Base-by-base conservation (phyloP, 92 coral and sea anemone species). In the Muricea muricata region DNA sequence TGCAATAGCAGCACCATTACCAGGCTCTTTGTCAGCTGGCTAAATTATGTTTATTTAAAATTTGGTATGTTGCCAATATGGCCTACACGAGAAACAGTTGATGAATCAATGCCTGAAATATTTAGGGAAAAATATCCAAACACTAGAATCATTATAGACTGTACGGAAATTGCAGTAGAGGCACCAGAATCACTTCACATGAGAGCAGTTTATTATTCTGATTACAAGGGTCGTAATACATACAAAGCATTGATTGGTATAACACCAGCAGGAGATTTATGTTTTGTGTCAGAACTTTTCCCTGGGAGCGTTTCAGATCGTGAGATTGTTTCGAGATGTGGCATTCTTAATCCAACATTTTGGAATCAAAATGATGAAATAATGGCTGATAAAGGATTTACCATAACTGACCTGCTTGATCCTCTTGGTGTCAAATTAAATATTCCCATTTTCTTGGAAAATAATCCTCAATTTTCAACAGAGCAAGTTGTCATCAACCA, bases 211-310 rank as follows among this genome's bases (percentile, higher is more conserved):
- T 79, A 37, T 31, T 90, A 85, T 66, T 90, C 93, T 12, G 85
- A 86, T 83, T 90, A 90, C 52, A 90, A 90, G 84, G 85, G 86
- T 30, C 93, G 86, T 72, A 86, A 80, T 79, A 90, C 87, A 12
- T 73, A 58, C 66, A 87, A 90, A 39, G 91, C 85, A 14, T 39
- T 90, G 72, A 58, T 90, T 45, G 84, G 81, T 2, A 90, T 90
- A 29, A 77, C 89, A n/a, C n/a, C n/a, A n/a, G n/a, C 89, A 31
- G 91, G 93, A 21, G 65, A 80, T 54, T 69, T 88, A 28, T 74
- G 70, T 28, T 87, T 82, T 60, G 45, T 89, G 15, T 89, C 92
- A 11, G 85, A 88, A 41, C 81, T 86, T n/a, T n/a, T n/a, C n/a
- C n/a, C n/a, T n/a, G n/a, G n/a, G n/a, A n/a, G n/a, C n/a, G n/a